Evolutionary conservation across 2,113 vertebrate species (phyloP).

Genomic region (Dermatemys mawii): DNA sequence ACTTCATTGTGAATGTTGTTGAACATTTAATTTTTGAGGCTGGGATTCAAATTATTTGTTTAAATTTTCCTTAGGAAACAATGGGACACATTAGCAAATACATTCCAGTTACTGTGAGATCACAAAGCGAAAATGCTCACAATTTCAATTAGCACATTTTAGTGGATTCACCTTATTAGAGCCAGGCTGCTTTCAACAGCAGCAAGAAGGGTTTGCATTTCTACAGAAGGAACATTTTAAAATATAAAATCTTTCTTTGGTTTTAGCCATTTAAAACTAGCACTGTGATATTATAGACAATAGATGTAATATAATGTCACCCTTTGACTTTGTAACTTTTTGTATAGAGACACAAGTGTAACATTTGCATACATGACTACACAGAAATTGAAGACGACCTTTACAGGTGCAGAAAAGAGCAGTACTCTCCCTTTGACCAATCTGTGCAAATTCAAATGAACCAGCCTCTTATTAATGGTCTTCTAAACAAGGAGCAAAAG

Average conservation of each 20-base stretch:
- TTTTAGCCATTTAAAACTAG: conserved; percentile 77
- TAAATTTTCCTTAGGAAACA: conserved; percentile 59
- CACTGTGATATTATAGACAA: conserved; percentile 78
- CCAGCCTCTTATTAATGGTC: conserved; percentile 56
- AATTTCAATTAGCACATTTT: conserved; percentile 57
- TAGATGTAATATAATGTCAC: conserved; percentile 77
- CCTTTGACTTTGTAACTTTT: conserved; percentile 76
- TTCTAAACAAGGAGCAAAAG: conserved; percentile 10
- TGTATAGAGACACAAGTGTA: conserved; percentile 66
- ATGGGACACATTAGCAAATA: conserved; percentile 35
- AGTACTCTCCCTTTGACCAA: conserved; percentile 52
- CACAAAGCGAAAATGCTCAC: conserved; percentile 41
- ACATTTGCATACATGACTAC: conserved; percentile 39
- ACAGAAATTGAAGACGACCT: not conserved
- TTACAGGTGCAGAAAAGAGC: conserved; percentile 12
- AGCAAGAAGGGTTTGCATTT: conserved; percentile 53
- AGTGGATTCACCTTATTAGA: conserved; percentile 54
- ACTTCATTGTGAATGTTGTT: conserved; percentile 57
- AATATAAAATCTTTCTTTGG: conserved; percentile 63
- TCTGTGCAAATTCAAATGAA: conserved; percentile 36
- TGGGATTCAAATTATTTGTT: conserved; percentile 63
- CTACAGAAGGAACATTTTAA: conserved; percentile 56
- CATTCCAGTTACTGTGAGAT: not conserved
- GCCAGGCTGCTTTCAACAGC: conserved; percentile 49
- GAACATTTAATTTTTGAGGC: conserved; percentile 68